Percentiles rank a stretch among this genome's conserved stretches.
These are phyloP conservation scores for Nanorana parkeri DNA, from an alignment of 2,113 vertebrate species.

Conservation along the genomic window DNA sequence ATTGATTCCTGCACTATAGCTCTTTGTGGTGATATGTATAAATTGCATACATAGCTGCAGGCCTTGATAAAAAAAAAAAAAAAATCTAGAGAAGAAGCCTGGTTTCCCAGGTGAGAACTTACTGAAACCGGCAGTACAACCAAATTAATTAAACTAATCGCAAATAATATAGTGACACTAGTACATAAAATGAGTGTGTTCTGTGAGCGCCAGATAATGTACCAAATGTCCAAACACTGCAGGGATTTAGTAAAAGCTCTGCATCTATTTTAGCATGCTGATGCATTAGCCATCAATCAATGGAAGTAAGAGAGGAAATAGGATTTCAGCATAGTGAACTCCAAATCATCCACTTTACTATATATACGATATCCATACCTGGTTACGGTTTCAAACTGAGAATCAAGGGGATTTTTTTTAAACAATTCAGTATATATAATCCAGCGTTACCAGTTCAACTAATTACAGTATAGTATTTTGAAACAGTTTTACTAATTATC, in stretches of 20 bases:
- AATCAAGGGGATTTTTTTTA: no score
- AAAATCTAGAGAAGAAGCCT: conserved; percentile 37
- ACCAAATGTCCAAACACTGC: conserved; percentile 11
- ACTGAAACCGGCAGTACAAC: conserved; percentile 23
- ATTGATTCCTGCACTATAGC: conserved; percentile 57
- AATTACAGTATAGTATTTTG: no score
- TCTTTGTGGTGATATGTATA: conserved; percentile 57
- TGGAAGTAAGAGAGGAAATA: conserved; percentile 1
- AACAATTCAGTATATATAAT: no score
- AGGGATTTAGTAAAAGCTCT: conserved; percentile 19
- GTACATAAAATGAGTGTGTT: background rate
- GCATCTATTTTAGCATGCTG: background rate
- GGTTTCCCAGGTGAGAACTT: conserved; percentile 55
- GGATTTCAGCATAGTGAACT: conserved; percentile 1
- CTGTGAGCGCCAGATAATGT: conserved; percentile 18
- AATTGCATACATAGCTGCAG: conserved; percentile 55
- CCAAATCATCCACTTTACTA: background rate
- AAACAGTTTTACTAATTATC: no score
- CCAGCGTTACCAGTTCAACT: no score
- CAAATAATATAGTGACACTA: conserved; percentile 17
- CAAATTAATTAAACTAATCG: conserved; percentile 51
- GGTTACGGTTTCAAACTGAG: background rate
- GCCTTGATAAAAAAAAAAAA: conserved; percentile 48
- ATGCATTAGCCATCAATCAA: conserved; percentile 21
- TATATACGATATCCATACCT: background rate